Base-by-base conservation (phyloP, 2,113 vertebrate species). In the Xiphophorus maculatus region DNA sequence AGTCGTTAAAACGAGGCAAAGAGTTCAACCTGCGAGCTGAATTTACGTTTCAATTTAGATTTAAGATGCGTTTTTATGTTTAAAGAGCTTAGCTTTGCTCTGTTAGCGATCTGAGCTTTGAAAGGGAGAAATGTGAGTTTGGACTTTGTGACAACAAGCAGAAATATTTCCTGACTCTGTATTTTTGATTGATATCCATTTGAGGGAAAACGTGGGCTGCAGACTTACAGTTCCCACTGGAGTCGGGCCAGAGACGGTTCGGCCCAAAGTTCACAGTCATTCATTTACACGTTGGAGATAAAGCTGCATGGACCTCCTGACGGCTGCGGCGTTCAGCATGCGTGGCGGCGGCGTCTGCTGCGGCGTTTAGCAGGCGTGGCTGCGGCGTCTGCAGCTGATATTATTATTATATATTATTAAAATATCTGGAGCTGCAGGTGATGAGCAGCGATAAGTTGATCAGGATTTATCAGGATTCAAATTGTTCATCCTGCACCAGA, bases 201-300 rank as follows among this genome's bases (percentile, higher is more conserved):
- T 67, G 37, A 67, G 54, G 42, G 17, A 40, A 7, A 58, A 35
- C 25, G 22, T 12, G 51, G 51, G 51, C 25, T 58, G 22, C 51
- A 48, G 44, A 0, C 15, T 74, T 81, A 22, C 42, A 37, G 60
- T 42, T 54, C n/a, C 29, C 72, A 72, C 64, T 69, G 69, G 72
- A 69, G 1, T 69, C 72, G 61, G n/a, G 77, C 74, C 76, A 44
- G 1, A 3, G 71, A n/a, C 2, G 69, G 7, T 69, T 69, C 32
- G 40, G 32, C 3, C 58, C 19, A n/a, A 29, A 67, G 62, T 64
- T 72, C 74, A 61, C 65, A 76, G 71, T 67, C 65, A 71, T 73
- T 72, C 58, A 80, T 81, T 30, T 66, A 86, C 74, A 73, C 63
- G 15, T 32, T 27, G 42, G 29, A 44, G 70, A 73, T 78, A 70